Conservation (phyloP, 2,113 vertebrate genomes). For the Phaethornis superciliosus region DNA sequence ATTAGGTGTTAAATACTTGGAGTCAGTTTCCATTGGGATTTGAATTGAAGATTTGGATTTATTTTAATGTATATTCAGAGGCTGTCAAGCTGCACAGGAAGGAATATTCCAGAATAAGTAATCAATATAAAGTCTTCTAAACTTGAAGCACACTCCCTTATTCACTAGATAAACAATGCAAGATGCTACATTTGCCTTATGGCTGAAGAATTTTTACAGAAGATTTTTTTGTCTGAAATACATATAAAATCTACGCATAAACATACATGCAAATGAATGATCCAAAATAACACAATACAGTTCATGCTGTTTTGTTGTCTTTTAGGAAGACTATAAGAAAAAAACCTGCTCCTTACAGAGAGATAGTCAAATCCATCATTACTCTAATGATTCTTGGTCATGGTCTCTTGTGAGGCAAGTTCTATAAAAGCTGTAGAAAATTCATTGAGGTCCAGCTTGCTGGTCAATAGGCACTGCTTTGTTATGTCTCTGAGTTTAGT, state of each 20-base stretch:
- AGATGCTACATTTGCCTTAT: neutral
- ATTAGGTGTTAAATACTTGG: neutral
- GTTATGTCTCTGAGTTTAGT: neutral
- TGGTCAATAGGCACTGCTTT: neutral
- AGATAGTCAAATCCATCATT: neutral
- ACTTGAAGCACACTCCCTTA: neutral
- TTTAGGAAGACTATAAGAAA: neutral
- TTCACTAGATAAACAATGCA: neutral
- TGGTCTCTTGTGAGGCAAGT: neutral
- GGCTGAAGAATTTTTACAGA: neutral
- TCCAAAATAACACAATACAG: neutral
- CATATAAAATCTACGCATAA: rapidly evolving
- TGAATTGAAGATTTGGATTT: neutral
- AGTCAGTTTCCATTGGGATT: neutral
- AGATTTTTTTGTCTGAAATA: neutral
- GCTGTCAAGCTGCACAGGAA: neutral
- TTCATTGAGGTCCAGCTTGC: neutral
- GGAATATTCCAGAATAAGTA: neutral
- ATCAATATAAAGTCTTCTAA: neutral
- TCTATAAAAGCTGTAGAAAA: neutral
- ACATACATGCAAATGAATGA: neutral
- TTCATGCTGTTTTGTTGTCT: rapidly evolving
- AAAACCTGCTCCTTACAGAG: neutral
- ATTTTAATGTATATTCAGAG: neutral
- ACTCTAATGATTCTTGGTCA: neutral